Base-by-base conservation (phyloP, 2,113 vertebrate genomes). In the Rutilus rutilus region DNA sequence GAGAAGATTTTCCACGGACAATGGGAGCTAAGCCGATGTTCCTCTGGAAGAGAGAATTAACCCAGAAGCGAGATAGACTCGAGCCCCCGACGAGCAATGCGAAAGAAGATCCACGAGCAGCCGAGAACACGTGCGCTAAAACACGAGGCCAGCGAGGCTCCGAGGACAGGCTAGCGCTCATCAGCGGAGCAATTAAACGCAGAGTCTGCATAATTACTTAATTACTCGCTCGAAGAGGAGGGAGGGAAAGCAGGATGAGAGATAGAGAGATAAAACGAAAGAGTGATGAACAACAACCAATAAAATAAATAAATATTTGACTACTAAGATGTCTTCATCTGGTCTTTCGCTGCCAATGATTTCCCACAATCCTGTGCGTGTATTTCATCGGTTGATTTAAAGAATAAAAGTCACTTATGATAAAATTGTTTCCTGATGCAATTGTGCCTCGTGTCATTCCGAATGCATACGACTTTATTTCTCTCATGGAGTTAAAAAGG, bases 11-110 rank as follows among this genome's bases (percentile, higher is more conserved):
- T 90, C 88, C 88, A 90, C 89, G 91, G 87, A 94, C 91, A 93
- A 91, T 91, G 84, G 87, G 91, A 90, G 91, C 89, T 93, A 92
- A 93, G 91, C 90, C 88, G 90, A 88, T 90, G 80, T 90, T 92
- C 90, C 92, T 91, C 91, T 90, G 93, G 92, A 94, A 92, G 91
- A 92, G 87, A 90, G 27, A 92, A 92, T 92, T 91, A 93, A 94
- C 91, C 92, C 88, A 88, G 65, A 89, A 90, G 88, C 84, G 86
- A 82, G 23, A 92, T 91, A 91, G 87, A 91, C 91, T 87, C 83
- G 23, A 78, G 36, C 25, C 47, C 52, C 17, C 45, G 76, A 64
- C 19, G 23, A 69, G 73, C 8, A 54, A 54, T 10, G 9, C 27
- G 3, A 25, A 17, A 17, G 25, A 27, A 50, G 10, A n/a, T 54